Conservation (phyloP, 2,888 invertebrate species). For the Subacronicta megacephala region DNA sequence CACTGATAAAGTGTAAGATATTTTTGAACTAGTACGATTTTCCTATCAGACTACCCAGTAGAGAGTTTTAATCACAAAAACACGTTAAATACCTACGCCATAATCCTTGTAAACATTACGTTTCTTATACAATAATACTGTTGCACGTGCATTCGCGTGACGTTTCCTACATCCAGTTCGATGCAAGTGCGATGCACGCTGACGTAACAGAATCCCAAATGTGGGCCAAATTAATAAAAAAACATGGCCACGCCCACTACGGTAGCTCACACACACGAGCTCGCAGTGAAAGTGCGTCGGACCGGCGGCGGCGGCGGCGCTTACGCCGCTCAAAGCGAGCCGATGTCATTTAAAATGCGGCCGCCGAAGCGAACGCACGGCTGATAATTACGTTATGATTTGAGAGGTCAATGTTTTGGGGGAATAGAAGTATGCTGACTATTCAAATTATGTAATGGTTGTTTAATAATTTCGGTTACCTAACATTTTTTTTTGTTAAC, state of each 20-base stretch:
- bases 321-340: constrained; percentile 50
- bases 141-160: constrained; percentile 64
- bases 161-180: constrained; percentile 70
- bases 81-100: constrained; percentile 10
- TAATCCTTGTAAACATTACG: constrained; percentile 40
- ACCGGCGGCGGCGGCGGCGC: constrained; percentile 36
- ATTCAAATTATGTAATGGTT: constrained; percentile 34
- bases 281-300: constrained; percentile 81
- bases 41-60: constrained; percentile 17
- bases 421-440: constrained; percentile 45
- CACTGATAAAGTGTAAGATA: no score
- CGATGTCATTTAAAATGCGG: constrained; percentile 66
- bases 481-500: constrained; percentile 22
- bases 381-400: constrained; percentile 48
- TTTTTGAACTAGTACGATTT: no score
- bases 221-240: constrained; percentile 86
- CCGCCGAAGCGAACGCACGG: constrained; percentile 61
- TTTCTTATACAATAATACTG: constrained; percentile 66
- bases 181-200: constrained; percentile 67
- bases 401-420: constrained; percentile 55
- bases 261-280: constrained; percentile 60
- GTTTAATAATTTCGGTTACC: constrained; percentile 26
- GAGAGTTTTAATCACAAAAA: constrained; percentile 19
- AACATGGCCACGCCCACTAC: constrained; percentile 70
- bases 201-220: constrained; percentile 83